phyloP scores from a whole-genome alignment of 1,140 invertebrate species.

The Aphidius ervi region DNA sequence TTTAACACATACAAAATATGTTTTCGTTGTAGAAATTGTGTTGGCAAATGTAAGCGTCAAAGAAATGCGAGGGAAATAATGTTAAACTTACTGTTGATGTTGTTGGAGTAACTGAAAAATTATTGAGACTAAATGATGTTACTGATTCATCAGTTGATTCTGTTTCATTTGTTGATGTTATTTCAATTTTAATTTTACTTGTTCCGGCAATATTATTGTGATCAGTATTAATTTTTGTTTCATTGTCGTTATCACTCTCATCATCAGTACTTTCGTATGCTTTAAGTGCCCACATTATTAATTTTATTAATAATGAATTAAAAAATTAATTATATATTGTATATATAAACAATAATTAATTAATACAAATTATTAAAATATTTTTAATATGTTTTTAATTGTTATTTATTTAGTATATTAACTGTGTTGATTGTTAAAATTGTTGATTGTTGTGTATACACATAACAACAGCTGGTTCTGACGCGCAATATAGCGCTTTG shows the following conservation, averaged over 20 bases:
- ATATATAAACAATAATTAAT: too few relatives aligned
- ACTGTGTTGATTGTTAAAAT: too few relatives aligned
- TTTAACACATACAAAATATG: too few relatives aligned
- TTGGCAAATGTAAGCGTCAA: neutral
- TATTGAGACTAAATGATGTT: conserved; percentile 58
- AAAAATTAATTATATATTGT: too few relatives aligned
- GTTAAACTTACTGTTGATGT: conserved; percentile 63
- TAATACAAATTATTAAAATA: too few relatives aligned
- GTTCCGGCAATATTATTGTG: conserved; percentile 22
- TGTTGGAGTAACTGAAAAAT: conserved; percentile 77
- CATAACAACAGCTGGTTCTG: too few relatives aligned
- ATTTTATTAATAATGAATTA: too few relatives aligned
- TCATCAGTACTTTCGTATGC: conserved; percentile 65
- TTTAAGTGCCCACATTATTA: conserved; percentile 58
- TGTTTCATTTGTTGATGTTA: conserved; percentile 17
- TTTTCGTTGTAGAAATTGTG: too few relatives aligned
- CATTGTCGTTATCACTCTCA: conserved; percentile 45
- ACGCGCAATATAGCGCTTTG: too few relatives aligned
- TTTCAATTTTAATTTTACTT: conserved; percentile 14
- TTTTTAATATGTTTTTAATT: too few relatives aligned
- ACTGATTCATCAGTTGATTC: conserved; percentile 27
- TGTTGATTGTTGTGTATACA: too few relatives aligned
- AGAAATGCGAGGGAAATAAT: neutral
- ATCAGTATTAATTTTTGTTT: conserved; percentile 30
- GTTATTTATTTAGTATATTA: too few relatives aligned